phyloP scores from a whole-genome alignment of 2,888 invertebrate genomes.

The Cremastinae sp. region DNA sequence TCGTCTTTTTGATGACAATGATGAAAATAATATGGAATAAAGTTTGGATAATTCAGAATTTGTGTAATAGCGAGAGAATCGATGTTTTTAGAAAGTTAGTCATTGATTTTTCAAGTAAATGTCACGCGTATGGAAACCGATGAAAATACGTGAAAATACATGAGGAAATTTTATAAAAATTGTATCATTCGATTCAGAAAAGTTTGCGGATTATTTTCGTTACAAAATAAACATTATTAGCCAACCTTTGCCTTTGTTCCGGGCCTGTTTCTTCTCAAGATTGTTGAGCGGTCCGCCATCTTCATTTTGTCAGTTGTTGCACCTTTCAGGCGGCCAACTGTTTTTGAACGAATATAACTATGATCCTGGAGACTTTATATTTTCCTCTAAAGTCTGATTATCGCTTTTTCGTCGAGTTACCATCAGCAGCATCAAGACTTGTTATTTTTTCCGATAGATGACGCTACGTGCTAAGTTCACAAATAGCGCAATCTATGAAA shows the following conservation, averaged over 20 bases:
- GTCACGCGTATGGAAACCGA: slow-evolving; percentile 36
- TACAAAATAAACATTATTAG: slow-evolving; percentile 52
- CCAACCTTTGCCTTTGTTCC: slow-evolving; percentile 94
- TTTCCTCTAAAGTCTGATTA: no score
- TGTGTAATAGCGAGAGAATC: slow-evolving; percentile 13
- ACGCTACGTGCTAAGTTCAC: no score
- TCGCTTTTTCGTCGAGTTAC: no score
- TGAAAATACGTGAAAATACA: slow-evolving; percentile 27
- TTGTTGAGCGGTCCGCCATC: slow-evolving; percentile 92
- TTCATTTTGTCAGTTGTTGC: slow-evolving; percentile 83
- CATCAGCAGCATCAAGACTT: no score
- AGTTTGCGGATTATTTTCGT: slow-evolving; percentile 6
- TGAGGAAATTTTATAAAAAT: slow-evolving; percentile 20
- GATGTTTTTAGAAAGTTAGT: slow-evolving; percentile 48
- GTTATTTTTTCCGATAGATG: no score
- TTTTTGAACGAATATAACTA: not conserved
- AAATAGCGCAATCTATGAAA: no score
- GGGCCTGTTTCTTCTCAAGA: slow-evolving; percentile 93
- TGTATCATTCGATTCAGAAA: slow-evolving; percentile 6
- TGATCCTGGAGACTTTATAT: not conserved
- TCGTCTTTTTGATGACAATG: no score
- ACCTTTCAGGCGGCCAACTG: slow-evolving; percentile 38
- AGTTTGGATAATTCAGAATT: no score
- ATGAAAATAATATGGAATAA: no score
- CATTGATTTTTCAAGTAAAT: slow-evolving; percentile 62